A percentile compares a stretch with the other conserved stretches of the same genome.
Evolutionary conservation across 2,888 invertebrate species (phyloP).

Genomic region (Prionchulus punctatus): DNA sequence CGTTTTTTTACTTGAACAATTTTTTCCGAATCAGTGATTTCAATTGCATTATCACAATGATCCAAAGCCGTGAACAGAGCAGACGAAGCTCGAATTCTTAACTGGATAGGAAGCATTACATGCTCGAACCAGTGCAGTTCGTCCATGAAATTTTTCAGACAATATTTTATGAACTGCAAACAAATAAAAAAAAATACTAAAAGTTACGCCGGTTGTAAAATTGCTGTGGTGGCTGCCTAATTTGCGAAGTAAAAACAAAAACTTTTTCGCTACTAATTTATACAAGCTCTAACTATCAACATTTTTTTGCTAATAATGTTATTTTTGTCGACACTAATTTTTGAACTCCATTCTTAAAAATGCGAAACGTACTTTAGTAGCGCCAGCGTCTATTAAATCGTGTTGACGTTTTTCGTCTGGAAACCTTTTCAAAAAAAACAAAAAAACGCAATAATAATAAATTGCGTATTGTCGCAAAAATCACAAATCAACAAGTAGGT

Average conservation of each 20-base stretch:
- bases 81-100: not conserved
- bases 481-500: too few species aligned
- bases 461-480: too few species aligned
- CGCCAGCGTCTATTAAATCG: not conserved
- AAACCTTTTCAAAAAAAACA: not conserved
- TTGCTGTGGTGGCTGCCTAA: not conserved
- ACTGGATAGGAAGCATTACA: constrained; percentile 2
- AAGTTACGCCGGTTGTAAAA: not conserved
- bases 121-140: not conserved
- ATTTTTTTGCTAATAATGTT: too few species aligned
- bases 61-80: constrained; percentile 9
- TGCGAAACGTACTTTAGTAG: not conserved
- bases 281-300: too few species aligned
- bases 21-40: constrained; percentile 5
- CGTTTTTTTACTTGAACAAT: constrained; percentile 11
- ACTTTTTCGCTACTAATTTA: too few species aligned
- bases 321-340: too few species aligned
- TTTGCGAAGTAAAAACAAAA: not conserved
- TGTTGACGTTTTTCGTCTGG: not conserved
- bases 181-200: not conserved
- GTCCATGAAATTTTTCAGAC: not conserved
- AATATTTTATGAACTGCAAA: not conserved
- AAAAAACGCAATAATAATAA: too few species aligned
- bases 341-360: too few species aligned
- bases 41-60: constrained; percentile 3